Evolutionary conservation across 2,888 invertebrate genomes (phyloP).

Genomic region (Caenorhabditis sp.): DNA sequence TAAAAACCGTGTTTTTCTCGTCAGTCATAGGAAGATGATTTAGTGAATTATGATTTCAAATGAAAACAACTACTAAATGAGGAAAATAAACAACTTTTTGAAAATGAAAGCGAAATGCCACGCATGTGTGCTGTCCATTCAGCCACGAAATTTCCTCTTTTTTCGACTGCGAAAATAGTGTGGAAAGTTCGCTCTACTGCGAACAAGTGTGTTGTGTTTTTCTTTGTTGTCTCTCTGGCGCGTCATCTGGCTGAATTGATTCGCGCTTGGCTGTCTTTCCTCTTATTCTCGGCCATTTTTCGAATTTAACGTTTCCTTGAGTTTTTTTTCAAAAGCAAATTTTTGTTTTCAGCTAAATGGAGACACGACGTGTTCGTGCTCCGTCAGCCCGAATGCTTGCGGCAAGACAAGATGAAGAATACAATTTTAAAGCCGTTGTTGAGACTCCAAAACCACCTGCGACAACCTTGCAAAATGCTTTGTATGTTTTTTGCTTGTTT

Average conservation of each 20-base stretch:
- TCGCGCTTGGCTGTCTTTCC: constrained; percentile 8
- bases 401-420: constrained; percentile 3
- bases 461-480: background rate
- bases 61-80: background rate
- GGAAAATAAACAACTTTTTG: background rate
- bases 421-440: background rate
- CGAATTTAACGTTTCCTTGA: background rate
- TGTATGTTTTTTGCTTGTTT: background rate
- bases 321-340: background rate
- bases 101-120: background rate
- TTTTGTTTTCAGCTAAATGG: constrained; percentile 13
- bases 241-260: constrained; percentile 21
- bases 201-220: constrained; percentile 18
- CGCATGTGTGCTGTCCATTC: background rate
- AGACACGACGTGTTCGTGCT: constrained; percentile 24
- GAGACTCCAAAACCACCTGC: background rate
- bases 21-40: background rate
- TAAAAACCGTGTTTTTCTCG: background rate
- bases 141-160: background rate
- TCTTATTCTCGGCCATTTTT: constrained; percentile 31
- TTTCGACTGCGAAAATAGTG: background rate
- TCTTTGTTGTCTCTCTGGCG: constrained; percentile 3
- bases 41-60: background rate
- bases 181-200: background rate
- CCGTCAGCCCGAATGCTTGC: constrained; percentile 32